Conservation (phyloP, 2,888 invertebrate species). For the Dascillus cervinus region DNA sequence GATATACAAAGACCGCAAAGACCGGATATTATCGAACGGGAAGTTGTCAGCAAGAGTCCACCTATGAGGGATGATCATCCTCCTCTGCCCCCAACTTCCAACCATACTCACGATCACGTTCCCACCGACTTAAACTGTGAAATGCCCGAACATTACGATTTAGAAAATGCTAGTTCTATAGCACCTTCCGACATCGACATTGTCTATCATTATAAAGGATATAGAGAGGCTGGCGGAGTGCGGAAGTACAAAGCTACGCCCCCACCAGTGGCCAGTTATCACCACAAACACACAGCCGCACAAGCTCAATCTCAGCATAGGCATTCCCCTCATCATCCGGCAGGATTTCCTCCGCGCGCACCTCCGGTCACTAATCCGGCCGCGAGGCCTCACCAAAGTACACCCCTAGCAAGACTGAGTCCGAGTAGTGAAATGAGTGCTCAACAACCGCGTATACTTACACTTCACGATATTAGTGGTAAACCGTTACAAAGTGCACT, state of each 20-base stretch:
- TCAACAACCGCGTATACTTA: conserved; percentile 87
- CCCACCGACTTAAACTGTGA: conserved; percentile 70
- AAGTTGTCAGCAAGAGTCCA: conserved; percentile 78
- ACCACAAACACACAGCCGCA: conserved; percentile 65
- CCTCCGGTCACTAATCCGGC: conserved; percentile 65
- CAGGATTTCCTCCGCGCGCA: conserved; percentile 66
- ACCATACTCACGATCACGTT: conserved; percentile 65
- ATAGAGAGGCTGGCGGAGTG: conserved; percentile 75
- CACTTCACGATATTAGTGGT: conserved; percentile 87
- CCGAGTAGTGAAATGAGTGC: conserved; percentile 88
- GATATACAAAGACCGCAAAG: conserved; percentile 74
- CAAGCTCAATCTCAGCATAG: conserved; percentile 61
- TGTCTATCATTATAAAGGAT: conserved; percentile 92
- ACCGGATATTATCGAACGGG: conserved; percentile 89
- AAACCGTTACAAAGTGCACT: conserved; percentile 85
- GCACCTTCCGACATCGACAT: conserved; percentile 97
- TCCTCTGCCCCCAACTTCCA: conserved; percentile 68
- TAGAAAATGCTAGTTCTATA: conserved; percentile 95
- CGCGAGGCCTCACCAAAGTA: conserved; percentile 75
- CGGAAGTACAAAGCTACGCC: conserved; percentile 84
- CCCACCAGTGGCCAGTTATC: conserved; percentile 70
- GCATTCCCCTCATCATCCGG: conserved; percentile 69
- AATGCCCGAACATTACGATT: conserved; percentile 87
- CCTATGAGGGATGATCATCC: conserved; percentile 73
- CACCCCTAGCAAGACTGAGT: conserved; percentile 81